Conservation (phyloP, 2,797 vertebrate species). For the Sorex maritimensis region DNA sequence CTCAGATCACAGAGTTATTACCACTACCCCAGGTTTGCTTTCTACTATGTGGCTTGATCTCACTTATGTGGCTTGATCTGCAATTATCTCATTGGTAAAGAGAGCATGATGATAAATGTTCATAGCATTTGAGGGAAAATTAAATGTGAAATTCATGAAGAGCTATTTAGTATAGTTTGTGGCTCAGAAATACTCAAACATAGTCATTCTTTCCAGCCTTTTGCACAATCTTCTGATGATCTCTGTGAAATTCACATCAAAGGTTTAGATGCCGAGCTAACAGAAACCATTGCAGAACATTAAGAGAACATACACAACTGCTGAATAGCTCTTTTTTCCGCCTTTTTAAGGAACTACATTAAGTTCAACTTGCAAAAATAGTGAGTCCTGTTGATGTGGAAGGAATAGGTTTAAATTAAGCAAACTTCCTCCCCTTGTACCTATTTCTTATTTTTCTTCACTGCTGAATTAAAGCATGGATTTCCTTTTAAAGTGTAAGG, state of each 20-base stretch:
- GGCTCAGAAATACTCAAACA: background rate
- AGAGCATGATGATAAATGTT: background rate
- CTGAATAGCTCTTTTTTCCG: conserved; percentile 4
- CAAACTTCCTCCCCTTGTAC: conserved; percentile 31
- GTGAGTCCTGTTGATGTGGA: background rate
- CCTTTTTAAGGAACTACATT: conserved; percentile 26
- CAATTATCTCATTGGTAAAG: background rate
- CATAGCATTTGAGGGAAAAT: background rate
- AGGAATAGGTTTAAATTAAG: conserved; percentile 54
- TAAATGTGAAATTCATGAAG: background rate
- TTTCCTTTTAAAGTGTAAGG: background rate
- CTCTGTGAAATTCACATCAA: conserved; percentile 11
- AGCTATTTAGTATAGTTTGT: background rate
- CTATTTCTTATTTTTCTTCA: conserved; percentile 30
- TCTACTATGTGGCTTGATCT: background rate
- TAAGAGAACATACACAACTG: background rate
- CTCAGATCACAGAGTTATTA: background rate
- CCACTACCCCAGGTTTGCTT: background rate
- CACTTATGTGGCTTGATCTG: background rate
- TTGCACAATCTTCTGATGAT: background rate
- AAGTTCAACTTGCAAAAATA: conserved; percentile 65
- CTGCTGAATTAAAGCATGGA: background rate
- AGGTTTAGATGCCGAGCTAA: background rate
- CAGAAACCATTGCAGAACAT: background rate
- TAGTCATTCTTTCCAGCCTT: background rate